phyloP scores from a whole-genome alignment of 2,888 invertebrate genomes.

The Sinodicranocentrus sp. region DNA sequence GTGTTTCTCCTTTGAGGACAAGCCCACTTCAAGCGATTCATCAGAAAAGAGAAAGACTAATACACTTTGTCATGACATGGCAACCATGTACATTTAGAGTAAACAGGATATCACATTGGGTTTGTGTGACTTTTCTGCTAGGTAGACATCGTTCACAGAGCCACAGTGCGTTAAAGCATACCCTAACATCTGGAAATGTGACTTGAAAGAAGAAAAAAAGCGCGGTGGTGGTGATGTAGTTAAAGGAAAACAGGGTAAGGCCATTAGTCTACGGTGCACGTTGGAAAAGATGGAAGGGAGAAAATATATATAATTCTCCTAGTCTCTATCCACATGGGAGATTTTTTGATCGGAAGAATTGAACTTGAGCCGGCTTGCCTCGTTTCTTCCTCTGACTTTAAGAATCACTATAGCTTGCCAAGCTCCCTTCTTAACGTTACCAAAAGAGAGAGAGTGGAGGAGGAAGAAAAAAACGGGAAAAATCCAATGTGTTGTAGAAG shows the following conservation, averaged over 20 bases:
- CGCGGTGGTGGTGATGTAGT: background rate
- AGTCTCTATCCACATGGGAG: conserved; percentile 50
- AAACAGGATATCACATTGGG: too few species aligned
- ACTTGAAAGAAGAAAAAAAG: too few species aligned
- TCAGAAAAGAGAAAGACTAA: too few species aligned
- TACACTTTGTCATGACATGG: too few species aligned
- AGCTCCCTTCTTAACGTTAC: background rate
- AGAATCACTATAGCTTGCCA: conserved; percentile 9
- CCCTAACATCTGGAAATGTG: background rate
- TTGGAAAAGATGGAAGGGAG: conserved; percentile 11
- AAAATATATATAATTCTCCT: conserved; percentile 23
- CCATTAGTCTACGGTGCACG: conserved; percentile 48
- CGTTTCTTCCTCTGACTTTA: conserved; percentile 4
- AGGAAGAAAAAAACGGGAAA: too few species aligned
- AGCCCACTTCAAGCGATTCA: too few species aligned
- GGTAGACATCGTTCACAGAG: too few species aligned
- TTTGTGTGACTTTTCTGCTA: too few species aligned
- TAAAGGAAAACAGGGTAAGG: conserved; percentile 53
- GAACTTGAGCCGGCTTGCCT: conserved; percentile 55
- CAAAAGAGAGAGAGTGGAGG: background rate
- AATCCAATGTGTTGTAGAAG: background rate
- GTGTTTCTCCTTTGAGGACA: too few species aligned
- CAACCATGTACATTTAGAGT: too few species aligned
- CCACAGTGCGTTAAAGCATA: too few species aligned
- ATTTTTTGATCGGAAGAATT: conserved; percentile 60